These are phyloP conservation scores for Nasonia vitripennis DNA, from an alignment of 1,140 invertebrate genomes.

Conservation along the genomic window DNA sequence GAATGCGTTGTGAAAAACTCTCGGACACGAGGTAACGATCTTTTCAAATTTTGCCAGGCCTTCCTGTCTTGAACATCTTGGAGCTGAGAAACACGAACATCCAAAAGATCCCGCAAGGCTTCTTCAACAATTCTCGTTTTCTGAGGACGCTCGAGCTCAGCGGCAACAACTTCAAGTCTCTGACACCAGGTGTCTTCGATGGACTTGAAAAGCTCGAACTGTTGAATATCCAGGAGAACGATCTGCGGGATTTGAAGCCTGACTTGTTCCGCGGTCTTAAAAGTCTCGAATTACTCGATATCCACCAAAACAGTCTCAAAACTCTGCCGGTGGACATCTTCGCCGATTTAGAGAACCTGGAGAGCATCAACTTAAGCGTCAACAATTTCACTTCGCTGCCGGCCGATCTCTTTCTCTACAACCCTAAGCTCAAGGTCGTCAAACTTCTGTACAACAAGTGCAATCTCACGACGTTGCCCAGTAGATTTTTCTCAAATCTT, in stretches of 20 bases:
- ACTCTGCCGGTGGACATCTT: slow-evolving; percentile 14
- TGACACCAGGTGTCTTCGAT: slow-evolving; percentile 17
- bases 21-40: neutral
- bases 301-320: slow-evolving; percentile 24
- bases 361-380: slow-evolving; percentile 20
- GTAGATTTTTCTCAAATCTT: neutral
- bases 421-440: neutral
- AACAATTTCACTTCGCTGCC: slow-evolving; percentile 33
- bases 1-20: neutral
- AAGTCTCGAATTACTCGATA: neutral
- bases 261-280: neutral
- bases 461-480: slow-evolving; percentile 22
- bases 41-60: slow-evolving; percentile 13
- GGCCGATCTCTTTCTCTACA: neutral
- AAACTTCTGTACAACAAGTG: slow-evolving; percentile 34
- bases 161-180: neutral
- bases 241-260: neutral
- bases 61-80: slow-evolving; percentile 7
- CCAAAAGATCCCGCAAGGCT: neutral
- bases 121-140: neutral
- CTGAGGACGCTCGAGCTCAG: slow-evolving; percentile 33
- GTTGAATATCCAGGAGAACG: slow-evolving; percentile 30
- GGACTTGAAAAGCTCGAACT: slow-evolving; percentile 17
- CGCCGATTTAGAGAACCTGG: slow-evolving; percentile 3
- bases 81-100: slow-evolving; percentile 34